Base-by-base conservation (phyloP, 1,140 invertebrate species). In the Drosophila ercepeae region DNA sequence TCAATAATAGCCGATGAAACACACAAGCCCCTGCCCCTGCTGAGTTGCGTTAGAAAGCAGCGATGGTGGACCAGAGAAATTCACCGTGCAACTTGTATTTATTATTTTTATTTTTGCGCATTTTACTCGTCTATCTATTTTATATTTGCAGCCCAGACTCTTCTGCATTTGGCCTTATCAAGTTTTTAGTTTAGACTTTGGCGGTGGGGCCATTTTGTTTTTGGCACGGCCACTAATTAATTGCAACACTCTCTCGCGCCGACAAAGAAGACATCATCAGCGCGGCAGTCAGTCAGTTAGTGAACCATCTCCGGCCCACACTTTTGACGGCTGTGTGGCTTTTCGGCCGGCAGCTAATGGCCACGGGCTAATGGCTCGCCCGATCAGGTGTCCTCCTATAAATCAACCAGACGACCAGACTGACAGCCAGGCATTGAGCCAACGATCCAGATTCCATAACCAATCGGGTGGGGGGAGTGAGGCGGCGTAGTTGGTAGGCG, bases 21-120 rank as follows among this genome's bases (percentile, higher is more conserved):
- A 18, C 36, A n/a, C n/a, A n/a, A n/a, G n/a, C n/a, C n/a, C n/a
- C 6, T 39, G 36, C 36, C 36, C 41, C 29, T 32, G 14, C 21
- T 32, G 49, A 63, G 48, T 49, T 75, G 53, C 74, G 83, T 89
- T 88, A 88, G 77, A 88, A 88, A 88, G 83, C 82, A 78, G 18
- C 13, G 27, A 18, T 2, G 5, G 36, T 13, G 11, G 29, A 21
- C 14, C 61, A 68, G 82, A 78, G 82, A 88, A 88, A 88, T 88
- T 78, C 61, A 39, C 53, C 48, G 75, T 11, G 27, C 46, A 57
- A 53, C n/a, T 19, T 27, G 52, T 19, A 50, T 71, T 72, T 52
- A 7, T 16, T 16, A 48, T 32, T 51, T 53, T 61, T 73, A 50
- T 72, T 73, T 44, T 48, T 70, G 36, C 11, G 16, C 48, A 44